phyloP scores from a whole-genome alignment of 2,797 vertebrate genomes.

The Lacerta viridis region DNA sequence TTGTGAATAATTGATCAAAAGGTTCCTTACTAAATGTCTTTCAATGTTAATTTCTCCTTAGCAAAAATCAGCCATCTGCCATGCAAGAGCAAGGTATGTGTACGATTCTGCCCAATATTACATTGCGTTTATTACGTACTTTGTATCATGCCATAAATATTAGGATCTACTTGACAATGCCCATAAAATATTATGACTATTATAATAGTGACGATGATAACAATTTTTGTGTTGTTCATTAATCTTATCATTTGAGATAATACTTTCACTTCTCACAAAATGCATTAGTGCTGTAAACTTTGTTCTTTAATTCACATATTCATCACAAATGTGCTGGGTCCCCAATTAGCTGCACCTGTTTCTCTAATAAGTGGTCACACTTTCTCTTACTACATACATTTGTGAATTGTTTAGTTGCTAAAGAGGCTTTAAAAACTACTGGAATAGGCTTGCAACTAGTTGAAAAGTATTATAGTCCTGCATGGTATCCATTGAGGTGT shows the following conservation, averaged over 20 bases:
- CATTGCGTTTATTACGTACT: neutral
- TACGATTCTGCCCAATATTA: rapidly evolving
- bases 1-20: neutral
- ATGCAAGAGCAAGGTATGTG: constrained; percentile 31
- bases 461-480: neutral
- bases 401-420: neutral
- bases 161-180: neutral
- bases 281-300: neutral
- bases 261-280: neutral
- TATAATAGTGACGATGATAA: neutral
- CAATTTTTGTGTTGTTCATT: neutral
- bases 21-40: neutral
- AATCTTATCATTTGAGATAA: neutral
- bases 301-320: neutral
- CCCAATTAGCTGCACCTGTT: rapidly evolving
- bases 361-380: rapidly evolving
- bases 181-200: neutral
- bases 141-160: neutral
- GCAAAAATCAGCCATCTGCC: rapidly evolving
- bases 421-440: neutral
- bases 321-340: neutral
- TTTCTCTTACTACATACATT: neutral
- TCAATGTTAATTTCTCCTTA: constrained; percentile 35
- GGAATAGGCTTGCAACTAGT: neutral
- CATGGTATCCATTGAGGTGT: neutral